Conservation (phyloP, 2,113 vertebrate genomes). For the Amphiprion percula region DNA sequence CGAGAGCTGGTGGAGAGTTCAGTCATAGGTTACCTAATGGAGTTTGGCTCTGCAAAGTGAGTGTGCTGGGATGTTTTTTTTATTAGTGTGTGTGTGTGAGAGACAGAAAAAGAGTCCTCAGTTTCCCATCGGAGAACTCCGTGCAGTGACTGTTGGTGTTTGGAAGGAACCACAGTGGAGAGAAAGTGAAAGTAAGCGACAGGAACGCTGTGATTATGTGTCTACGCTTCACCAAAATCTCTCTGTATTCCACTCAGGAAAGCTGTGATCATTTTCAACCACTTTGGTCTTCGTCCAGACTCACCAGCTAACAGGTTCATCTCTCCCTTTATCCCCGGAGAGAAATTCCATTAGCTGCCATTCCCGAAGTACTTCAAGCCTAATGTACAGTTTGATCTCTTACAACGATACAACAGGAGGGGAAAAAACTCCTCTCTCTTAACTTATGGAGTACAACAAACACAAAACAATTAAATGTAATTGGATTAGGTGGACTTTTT, state of each 20-base stretch:
- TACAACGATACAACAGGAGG: neutral
- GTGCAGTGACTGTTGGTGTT: slow-evolving; percentile 44
- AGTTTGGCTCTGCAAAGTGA: slow-evolving; percentile 29
- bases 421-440: too few species aligned
- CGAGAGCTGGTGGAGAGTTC: slow-evolving; percentile 36
- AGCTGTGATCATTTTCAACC: slow-evolving; percentile 33
- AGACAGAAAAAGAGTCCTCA: slow-evolving; percentile 21
- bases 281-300: slow-evolving; percentile 16
- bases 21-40: slow-evolving; percentile 50
- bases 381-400: neutral
- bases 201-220: neutral
- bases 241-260: slow-evolving; percentile 3
- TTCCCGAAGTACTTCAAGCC: neutral
- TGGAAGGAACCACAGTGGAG: slow-evolving; percentile 21
- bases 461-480: too few species aligned
- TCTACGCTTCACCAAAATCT: slow-evolving; percentile 26
- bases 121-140: slow-evolving; percentile 38
- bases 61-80: neutral
- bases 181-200: slow-evolving; percentile 21
- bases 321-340: neutral
- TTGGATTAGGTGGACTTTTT: too few species aligned
- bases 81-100: neutral
- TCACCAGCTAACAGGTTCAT: neutral
- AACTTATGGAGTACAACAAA: too few species aligned
- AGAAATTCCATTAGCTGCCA: neutral